Base-by-base conservation (phyloP, 2,888 invertebrate genomes). In the Tuta absoluta region DNA sequence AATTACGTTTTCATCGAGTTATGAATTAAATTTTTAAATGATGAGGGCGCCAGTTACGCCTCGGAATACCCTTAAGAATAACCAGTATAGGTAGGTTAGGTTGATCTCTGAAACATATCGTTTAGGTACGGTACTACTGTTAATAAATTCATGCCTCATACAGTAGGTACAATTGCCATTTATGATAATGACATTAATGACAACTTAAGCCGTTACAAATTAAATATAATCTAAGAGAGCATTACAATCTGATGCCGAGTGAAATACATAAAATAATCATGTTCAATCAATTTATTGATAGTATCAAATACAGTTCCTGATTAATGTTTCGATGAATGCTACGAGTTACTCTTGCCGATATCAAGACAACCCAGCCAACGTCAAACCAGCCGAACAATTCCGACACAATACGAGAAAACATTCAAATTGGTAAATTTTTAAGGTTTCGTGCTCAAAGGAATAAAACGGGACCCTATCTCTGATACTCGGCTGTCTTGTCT, bases 361-460 rank as follows among this genome's bases (percentile, higher is more conserved):
- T 83, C 89, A 89, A 89, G 89, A 89, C 78, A 83, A 87, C 86
- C 81, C 78, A 89, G 88, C 89, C 38, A 33, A 45, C 62, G 59
- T 71, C 72, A 56, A n/a, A 56, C 17, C 23, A 53, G 12, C 49
- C 56, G 28, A 56, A 28, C 56, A 17, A 17, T n/a, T 33, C 33
- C 28, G 17, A 56, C 17, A 33, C 33, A 17, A n/a, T 33, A 53
- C 28, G n/a, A 28, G 28, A 14, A 45, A 45, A 4, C 4, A 45
- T 41, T 28, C 41, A 11, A 41, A 41, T 12, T 14, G 14, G 14
- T 38, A 38, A 5, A 7, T 8, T 12, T 11, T 1, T 38, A 38
- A 38, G 12, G 28, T 28, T 28, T 28, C 5, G 5, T 2, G 28
- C 28, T 28, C 28, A n/a, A n/a, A n/a, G n/a, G n/a, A n/a, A n/a